Conservation (phyloP, 2,113 vertebrate species). For the Aptenodytes forsteri region DNA sequence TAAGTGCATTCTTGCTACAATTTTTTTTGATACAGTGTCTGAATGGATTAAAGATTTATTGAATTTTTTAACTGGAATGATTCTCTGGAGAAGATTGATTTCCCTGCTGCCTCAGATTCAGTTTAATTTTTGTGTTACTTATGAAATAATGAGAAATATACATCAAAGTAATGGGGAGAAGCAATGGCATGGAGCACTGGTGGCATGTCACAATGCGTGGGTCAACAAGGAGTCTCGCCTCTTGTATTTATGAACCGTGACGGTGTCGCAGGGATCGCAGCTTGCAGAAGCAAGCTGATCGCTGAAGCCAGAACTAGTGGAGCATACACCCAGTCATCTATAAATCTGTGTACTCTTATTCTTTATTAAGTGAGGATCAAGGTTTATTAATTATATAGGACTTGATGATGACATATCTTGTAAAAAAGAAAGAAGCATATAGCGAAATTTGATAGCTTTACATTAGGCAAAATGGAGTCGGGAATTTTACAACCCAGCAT, state of each 20-base stretch:
- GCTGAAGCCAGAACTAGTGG: neutral
- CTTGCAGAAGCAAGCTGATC: neutral
- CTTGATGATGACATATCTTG: neutral
- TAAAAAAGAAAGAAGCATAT: neutral
- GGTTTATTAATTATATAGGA: neutral
- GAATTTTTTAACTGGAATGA: neutral
- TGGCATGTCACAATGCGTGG: neutral
- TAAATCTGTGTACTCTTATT: neutral
- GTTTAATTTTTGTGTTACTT: slow-evolving; percentile 40
- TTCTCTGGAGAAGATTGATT: slow-evolving; percentile 3
- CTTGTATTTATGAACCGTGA: neutral
- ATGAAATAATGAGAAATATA: slow-evolving; percentile 12
- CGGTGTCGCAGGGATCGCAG: neutral
- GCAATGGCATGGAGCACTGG: neutral
- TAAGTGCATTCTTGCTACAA: neutral
- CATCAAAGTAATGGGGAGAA: neutral
- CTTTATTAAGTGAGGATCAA: neutral
- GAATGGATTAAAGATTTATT: neutral
- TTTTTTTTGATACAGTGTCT: neutral
- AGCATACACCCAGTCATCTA: neutral
- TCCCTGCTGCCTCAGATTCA: neutral
- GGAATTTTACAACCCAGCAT: neutral
- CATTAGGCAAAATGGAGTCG: neutral
- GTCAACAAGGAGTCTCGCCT: neutral
- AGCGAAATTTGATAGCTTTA: neutral